Percentiles rank a stretch among this genome's conserved stretches.
These are phyloP conservation scores for Thyatira batis DNA, from an alignment of 2,888 invertebrate species.

Conservation along the genomic window DNA sequence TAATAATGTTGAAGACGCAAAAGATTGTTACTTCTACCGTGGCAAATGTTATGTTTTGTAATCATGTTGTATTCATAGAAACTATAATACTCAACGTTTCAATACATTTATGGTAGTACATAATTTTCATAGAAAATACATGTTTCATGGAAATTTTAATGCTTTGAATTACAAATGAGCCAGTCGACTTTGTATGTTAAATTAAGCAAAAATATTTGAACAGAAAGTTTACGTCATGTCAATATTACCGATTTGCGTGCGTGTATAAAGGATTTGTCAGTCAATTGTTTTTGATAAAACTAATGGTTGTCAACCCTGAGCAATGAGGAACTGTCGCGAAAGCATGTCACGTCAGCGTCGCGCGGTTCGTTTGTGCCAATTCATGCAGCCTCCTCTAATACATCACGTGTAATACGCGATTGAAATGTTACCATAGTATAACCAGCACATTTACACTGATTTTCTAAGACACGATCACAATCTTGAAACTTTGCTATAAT, in stretches of 20 bases:
- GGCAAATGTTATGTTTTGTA: neutral
- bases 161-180: neutral
- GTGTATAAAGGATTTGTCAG: conserved; percentile 3
- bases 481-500: neutral
- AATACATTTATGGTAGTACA: neutral
- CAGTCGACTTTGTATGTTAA: neutral
- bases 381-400: conserved; percentile 32
- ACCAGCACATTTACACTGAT: conserved; percentile 1
- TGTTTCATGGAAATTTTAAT: neutral
- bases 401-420: conserved; percentile 13
- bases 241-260: neutral
- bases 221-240: neutral
- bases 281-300: conserved; percentile 9
- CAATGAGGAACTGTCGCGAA: conserved; percentile 37
- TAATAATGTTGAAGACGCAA: neutral
- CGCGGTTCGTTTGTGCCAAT: conserved; percentile 48
- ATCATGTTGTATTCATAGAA: neutral
- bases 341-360: conserved; percentile 47
- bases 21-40: neutral
- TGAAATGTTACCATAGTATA: conserved; percentile 9
- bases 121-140: neutral
- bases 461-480: too few relatives aligned
- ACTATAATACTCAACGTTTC: neutral
- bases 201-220: neutral
- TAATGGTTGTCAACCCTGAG: conserved; percentile 27